A percentile compares a stretch with the other conserved stretches of the same genome.
These are phyloP conservation scores for Xiphophorus couchianus DNA, from an alignment of 2,113 vertebrate species.

Conservation along the genomic window DNA sequence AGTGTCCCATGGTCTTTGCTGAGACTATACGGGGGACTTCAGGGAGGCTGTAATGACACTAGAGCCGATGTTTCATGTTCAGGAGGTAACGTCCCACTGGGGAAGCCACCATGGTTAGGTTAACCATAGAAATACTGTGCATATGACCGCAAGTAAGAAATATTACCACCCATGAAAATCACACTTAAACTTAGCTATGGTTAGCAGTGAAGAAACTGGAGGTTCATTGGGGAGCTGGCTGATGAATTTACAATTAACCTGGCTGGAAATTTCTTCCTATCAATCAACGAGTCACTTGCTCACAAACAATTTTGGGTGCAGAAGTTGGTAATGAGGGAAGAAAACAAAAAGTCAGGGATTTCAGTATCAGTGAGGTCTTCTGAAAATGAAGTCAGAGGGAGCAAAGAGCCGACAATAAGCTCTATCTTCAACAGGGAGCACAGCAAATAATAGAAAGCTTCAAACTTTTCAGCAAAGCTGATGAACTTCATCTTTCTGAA, in stretches of 20 bases:
- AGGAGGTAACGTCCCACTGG: slow-evolving; percentile 46
- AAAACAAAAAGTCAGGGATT: too few species aligned
- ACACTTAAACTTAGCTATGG: slow-evolving; percentile 45
- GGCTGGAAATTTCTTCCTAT: not conserved
- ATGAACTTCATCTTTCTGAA: too few species aligned
- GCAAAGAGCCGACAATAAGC: too few species aligned
- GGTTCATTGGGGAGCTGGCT: slow-evolving; percentile 17
- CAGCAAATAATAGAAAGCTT: too few species aligned
- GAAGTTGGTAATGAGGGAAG: not conserved
- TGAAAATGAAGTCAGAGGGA: too few species aligned
- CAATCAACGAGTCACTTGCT: not conserved
- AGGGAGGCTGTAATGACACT: slow-evolving; percentile 47
- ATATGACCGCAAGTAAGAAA: slow-evolving; percentile 46
- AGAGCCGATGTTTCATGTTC: slow-evolving; percentile 53
- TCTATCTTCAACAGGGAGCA: too few species aligned
- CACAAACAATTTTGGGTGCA: not conserved
- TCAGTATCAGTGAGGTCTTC: too few species aligned
- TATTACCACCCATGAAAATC: slow-evolving; percentile 39
- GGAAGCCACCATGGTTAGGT: slow-evolving; percentile 54
- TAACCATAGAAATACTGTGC: slow-evolving; percentile 39
- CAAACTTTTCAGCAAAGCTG: too few species aligned
- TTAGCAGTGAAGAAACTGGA: slow-evolving; percentile 22
- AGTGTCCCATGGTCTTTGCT: slow-evolving; percentile 42
- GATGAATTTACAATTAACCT: slow-evolving; percentile 4
- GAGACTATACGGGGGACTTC: slow-evolving; percentile 28